Evolutionary conservation across 2,888 invertebrate species (phyloP), one percentile per base, ranked within the genome.

Genomic region (Tinea pellionella): DNA sequence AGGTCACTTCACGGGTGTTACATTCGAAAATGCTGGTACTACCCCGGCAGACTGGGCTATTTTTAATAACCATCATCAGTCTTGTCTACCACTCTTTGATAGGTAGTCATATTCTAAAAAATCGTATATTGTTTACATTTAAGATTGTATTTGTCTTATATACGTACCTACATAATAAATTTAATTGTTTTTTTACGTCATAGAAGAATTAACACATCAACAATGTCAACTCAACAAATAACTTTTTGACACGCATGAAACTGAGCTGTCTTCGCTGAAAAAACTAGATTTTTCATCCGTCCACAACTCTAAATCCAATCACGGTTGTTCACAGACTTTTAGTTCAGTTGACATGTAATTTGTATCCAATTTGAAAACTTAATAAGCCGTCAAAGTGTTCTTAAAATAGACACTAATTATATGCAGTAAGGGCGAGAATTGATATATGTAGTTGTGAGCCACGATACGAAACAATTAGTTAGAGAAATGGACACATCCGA

Each of bases 351-450:
- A 56, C 32, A n/a, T 1, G 11, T 29, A 56, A 56, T 56, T 30
- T 29, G n/a, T 32, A 29, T 56, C n/a, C 29, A 56, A 56, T 56
- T 30, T 51, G 19, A 56, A 30, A n/a, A 2, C 56, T 15, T 55
- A 56, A 56, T 32, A 32, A 56, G 30, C 56, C 30, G 56, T 30
- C 56, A 56, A 56, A 56, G 56, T 15, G 19, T 19, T 24, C 56
- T 29, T 12, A 12, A 56, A 56, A 56, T 56, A 56, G 56, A 3
- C 6, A 56, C 29, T 56, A 56, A 51, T 56, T 56, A 56, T 18
- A 19, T n/a, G 32, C 56, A 56, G 56, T 29, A 8, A 30, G 18
- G 12, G 19, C 16, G 56, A 56, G 24, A 30, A 56, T 32, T 56
- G 56, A 56, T 32, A 29, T 15, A 56, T 16, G 56, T 13, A 11